A percentile compares a stretch with the other conserved stretches of the same genome.
Conservation (phyloP, 2,113 vertebrate genomes). For the Oryzias curvinotus region DNA sequence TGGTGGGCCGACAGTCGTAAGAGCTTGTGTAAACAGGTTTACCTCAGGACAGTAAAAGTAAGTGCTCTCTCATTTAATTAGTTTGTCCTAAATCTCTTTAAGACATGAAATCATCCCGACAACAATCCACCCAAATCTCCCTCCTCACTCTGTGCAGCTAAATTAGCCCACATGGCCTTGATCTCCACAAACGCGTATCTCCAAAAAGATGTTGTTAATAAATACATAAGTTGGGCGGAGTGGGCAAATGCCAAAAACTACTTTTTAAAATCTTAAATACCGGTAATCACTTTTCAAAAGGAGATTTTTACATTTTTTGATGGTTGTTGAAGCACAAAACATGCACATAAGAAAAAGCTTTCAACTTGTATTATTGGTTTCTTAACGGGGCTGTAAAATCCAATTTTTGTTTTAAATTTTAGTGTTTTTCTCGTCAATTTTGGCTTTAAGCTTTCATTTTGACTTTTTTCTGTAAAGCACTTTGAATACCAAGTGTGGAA, state of each 20-base stretch:
- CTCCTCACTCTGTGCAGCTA: slow-evolving; percentile 7
- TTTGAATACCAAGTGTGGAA: too few species aligned
- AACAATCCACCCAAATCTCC: slow-evolving; percentile 65
- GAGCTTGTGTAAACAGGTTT: slow-evolving; percentile 35
- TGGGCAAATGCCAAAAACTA: neutral
- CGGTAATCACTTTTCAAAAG: neutral
- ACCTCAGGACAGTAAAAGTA: slow-evolving; percentile 26
- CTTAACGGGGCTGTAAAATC: too few species aligned
- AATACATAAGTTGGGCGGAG: slow-evolving; percentile 6
- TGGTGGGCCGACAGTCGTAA: slow-evolving; percentile 2
- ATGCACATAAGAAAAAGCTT: too few species aligned
- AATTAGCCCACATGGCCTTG: slow-evolving; percentile 48
- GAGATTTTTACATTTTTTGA: neutral
- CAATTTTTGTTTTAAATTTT: too few species aligned
- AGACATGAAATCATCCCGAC: slow-evolving; percentile 50
- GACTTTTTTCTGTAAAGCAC: too few species aligned
- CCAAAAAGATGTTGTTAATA: slow-evolving; percentile 9
- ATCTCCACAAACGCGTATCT: slow-evolving; percentile 28
- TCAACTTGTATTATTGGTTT: too few species aligned
- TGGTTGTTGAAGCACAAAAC: too few species aligned
- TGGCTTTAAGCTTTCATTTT: too few species aligned
- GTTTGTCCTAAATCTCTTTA: slow-evolving; percentile 66
- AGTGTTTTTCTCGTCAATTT: too few species aligned
- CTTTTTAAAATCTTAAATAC: neutral
- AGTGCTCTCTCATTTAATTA: slow-evolving; percentile 67